Evolutionary conservation across 2,888 invertebrate genomes (phyloP).

Genomic region (Hetaerina titia): DNA sequence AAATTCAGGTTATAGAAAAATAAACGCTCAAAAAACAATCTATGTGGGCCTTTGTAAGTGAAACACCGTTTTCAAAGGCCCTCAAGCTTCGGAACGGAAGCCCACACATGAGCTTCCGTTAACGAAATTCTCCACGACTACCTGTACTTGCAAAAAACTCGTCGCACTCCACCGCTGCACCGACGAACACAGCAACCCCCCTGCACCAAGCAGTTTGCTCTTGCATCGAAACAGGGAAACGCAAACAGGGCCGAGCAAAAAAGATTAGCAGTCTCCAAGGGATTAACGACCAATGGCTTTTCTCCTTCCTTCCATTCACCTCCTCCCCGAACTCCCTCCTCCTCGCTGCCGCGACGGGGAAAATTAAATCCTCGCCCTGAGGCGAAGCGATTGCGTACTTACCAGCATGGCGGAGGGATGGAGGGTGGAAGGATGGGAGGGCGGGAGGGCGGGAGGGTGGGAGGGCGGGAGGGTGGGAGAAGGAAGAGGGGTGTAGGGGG

Average conservation of each 20-base stretch:
- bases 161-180: not conserved
- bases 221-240: constrained; percentile 2
- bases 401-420: not conserved
- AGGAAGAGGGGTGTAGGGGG: not conserved
- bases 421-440: too few relatives aligned
- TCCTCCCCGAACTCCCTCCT: not conserved
- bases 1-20: too few relatives aligned
- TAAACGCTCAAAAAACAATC: too few relatives aligned
- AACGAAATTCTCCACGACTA: not conserved
- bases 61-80: not conserved
- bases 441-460: too few relatives aligned
- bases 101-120: not conserved
- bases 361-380: constrained; percentile 49
- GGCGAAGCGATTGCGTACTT: constrained; percentile 57
- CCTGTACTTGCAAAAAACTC: not conserved
- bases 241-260: constrained; percentile 42
- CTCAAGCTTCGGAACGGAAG: not conserved
- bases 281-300: constrained; percentile 52
- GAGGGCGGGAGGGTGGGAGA: too few relatives aligned
- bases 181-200: not conserved
- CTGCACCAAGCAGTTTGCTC: not conserved
- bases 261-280: constrained; percentile 52
- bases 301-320: not conserved
- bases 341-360: not conserved
- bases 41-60: too few relatives aligned